Evolutionary conservation across 2,888 invertebrate genomes (phyloP).

Genomic region (Hirtodrosophila alboralis): DNA sequence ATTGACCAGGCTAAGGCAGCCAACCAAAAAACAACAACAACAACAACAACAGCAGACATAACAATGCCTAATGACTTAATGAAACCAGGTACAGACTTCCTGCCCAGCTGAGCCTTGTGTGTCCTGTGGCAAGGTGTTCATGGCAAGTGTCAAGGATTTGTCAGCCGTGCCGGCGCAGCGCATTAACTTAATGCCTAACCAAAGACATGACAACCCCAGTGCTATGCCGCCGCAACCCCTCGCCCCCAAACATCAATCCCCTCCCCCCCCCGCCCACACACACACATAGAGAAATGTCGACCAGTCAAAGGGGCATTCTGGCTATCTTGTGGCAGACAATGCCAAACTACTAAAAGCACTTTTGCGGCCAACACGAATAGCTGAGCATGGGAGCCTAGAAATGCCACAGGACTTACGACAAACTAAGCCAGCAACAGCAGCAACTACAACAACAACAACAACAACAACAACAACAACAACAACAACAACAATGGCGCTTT

Average conservation of each 20-base stretch:
- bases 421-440: constrained; percentile 36
- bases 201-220: constrained; percentile 66
- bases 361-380: constrained; percentile 61
- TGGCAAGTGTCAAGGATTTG: constrained; percentile 72
- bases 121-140: constrained; percentile 29
- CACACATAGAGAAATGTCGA: no score
- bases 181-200: constrained; percentile 77
- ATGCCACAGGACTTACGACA: constrained; percentile 42
- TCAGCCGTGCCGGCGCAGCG: constrained; percentile 52
- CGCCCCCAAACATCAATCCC: constrained; percentile 5
- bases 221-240: constrained; percentile 9
- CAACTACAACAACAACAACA: constrained; percentile 36
- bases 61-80: constrained; percentile 78
- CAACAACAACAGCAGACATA: constrained; percentile 46
- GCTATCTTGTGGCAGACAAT: constrained; percentile 63
- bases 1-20: constrained; percentile 26
- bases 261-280: constrained; percentile 5
- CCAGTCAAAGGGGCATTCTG: constrained; percentile 15
- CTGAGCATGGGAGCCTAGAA: constrained; percentile 27
- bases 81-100: constrained; percentile 54
- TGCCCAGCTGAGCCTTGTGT: not conserved
- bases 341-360: constrained; percentile 78
- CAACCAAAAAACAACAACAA: constrained; percentile 39
- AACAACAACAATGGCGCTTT: constrained; percentile 49
- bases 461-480: constrained; percentile 20